Conservation (phyloP, 2,888 invertebrate genomes). For the Therioaphis trifolii region DNA sequence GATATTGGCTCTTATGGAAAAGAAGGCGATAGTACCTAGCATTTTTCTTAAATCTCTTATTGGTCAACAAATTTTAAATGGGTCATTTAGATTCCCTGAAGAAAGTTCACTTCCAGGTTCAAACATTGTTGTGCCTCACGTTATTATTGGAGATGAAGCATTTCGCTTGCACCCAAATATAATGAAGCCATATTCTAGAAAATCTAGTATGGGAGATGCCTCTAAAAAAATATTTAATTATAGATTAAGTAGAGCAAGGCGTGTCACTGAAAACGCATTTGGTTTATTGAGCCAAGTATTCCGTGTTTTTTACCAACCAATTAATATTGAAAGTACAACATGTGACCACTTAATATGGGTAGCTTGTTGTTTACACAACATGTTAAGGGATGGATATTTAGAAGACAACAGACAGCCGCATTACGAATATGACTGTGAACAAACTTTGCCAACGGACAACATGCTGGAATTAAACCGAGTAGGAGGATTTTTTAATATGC, state of each 20-base stretch:
- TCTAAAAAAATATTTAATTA: constrained; percentile 64
- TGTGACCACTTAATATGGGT: constrained; percentile 15
- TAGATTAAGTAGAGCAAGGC: constrained; percentile 63
- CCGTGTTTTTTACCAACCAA: constrained; percentile 62
- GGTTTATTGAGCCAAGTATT: constrained; percentile 64
- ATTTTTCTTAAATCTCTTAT: constrained; percentile 29
- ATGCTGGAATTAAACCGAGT: not conserved
- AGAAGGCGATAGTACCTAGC: constrained; percentile 22
- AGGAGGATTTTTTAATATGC: not conserved
- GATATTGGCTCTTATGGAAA: not conserved
- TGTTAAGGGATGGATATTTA: constrained; percentile 24
- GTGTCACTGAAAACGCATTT: constrained; percentile 64
- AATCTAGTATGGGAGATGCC: constrained; percentile 54
- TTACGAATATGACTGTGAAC: constrained; percentile 5
- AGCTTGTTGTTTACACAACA: constrained; percentile 21
- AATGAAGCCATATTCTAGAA: constrained; percentile 63
- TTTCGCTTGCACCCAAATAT: constrained; percentile 65
- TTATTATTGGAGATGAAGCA: constrained; percentile 66
- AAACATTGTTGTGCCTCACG: constrained; percentile 57
- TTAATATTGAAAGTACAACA: constrained; percentile 42
- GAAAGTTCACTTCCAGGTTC: constrained; percentile 14
- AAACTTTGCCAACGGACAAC: not conserved
- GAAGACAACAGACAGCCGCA: not conserved
- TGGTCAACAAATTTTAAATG: constrained; percentile 25
- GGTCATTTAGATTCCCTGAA: constrained; percentile 20